Evolutionary conservation across 2,888 invertebrate species (phyloP).

Genomic region (Microplitis deprimator): DNA sequence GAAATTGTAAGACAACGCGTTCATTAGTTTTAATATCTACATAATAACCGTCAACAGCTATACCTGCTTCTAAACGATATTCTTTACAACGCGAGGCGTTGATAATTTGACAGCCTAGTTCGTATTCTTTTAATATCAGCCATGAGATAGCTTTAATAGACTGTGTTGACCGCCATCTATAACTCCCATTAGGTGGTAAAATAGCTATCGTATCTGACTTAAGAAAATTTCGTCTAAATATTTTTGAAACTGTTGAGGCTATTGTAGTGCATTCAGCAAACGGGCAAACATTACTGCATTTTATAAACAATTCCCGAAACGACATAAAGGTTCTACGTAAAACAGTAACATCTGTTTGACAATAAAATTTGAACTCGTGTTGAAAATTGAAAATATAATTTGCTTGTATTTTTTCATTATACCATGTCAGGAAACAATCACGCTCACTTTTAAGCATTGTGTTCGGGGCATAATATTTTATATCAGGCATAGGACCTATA

Average conservation of each 20-base stretch:
- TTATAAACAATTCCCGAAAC: constrained; percentile 5
- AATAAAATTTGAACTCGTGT: constrained; percentile 9
- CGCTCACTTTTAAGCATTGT: neutral
- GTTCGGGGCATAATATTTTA: neutral
- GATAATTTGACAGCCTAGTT: no score
- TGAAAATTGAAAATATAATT: constrained; percentile 5
- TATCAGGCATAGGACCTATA: neutral
- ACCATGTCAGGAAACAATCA: neutral
- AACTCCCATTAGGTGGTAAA: no score
- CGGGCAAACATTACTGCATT: neutral
- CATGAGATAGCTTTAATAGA: no score
- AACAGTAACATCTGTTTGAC: neutral
- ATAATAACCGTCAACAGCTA: neutral
- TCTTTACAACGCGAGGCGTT: no score
- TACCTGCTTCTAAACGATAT: neutral
- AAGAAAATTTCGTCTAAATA: no score
- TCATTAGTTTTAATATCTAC: neutral
- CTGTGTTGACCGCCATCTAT: no score
- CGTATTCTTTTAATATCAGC: no score
- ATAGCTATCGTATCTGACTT: neutral
- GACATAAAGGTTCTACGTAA: neutral
- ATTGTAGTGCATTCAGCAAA: neutral
- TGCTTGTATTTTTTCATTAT: neutral
- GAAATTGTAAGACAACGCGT: neutral
- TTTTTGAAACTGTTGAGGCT: neutral